These are phyloP conservation scores for Lophius piscatorius DNA, from an alignment of 2,113 vertebrate species.

Conservation along the genomic window DNA sequence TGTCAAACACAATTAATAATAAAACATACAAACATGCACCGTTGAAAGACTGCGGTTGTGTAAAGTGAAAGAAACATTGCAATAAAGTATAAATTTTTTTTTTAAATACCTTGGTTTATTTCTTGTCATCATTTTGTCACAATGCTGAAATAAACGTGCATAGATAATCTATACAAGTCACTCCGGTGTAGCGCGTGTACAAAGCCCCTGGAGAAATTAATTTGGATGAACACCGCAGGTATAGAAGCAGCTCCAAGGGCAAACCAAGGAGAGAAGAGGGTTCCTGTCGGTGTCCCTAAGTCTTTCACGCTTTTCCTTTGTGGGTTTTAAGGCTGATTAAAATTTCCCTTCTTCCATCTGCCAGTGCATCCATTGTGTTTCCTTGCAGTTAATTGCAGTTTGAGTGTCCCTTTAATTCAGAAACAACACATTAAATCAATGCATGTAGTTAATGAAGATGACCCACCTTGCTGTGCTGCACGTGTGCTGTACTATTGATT, in stretches of 20 bases:
- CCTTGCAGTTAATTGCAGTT: conserved; percentile 7
- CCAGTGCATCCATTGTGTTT: conserved; percentile 5
- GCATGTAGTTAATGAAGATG: neutral
- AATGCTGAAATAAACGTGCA: conserved; percentile 10
- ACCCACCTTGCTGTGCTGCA: too few relatives aligned
- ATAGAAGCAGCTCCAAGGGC: conserved; percentile 40
- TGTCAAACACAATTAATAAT: conserved; percentile 67
- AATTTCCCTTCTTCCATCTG: conserved; percentile 26
- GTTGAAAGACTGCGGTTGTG: too few relatives aligned
- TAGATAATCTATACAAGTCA: conserved; percentile 37
- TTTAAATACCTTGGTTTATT: conserved; percentile 21
- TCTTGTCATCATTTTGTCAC: conserved; percentile 3
- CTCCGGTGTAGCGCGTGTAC: conserved; percentile 5
- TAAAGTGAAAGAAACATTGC: too few relatives aligned
- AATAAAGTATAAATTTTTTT: too few relatives aligned
- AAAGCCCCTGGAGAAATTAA: conserved; percentile 43
- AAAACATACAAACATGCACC: conserved; percentile 12
- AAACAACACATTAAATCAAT: conserved; percentile 8
- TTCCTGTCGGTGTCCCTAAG: conserved; percentile 4
- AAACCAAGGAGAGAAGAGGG: conserved; percentile 37
- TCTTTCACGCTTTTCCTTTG: conserved; percentile 26
- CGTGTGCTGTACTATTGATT: neutral
- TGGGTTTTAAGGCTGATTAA: conserved; percentile 32
- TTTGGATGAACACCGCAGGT: conserved; percentile 34
- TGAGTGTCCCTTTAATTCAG: conserved; percentile 12